Evolutionary conservation across 2,113 vertebrate species (phyloP).

Genomic region (Elanoides forficatus): DNA sequence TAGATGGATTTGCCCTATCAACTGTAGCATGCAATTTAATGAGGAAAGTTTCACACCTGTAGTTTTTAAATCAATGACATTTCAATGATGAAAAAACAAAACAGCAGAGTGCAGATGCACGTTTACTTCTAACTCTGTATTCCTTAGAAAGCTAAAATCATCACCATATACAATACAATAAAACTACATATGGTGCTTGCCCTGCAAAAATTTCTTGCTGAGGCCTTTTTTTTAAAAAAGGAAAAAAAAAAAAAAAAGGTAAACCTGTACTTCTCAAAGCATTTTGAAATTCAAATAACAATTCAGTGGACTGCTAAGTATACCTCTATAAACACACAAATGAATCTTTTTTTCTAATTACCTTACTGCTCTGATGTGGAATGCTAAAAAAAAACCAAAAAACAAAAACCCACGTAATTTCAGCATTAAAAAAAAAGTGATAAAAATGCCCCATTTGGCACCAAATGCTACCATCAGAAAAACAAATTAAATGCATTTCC

Average conservation of each 20-base stretch:
- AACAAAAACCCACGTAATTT: background rate
- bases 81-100: background rate
- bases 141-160: conserved; percentile 11
- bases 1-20: conserved; percentile 21
- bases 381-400: background rate
- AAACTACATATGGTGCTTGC: background rate
- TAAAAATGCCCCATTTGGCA: conserved; percentile 58
- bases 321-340: background rate
- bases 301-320: background rate
- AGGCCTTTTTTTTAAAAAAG: background rate
- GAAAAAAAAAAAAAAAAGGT: background rate
- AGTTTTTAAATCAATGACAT: conserved; percentile 37
- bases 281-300: conserved; percentile 7
- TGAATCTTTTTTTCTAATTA: conserved; percentile 36
- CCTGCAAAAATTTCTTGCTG: background rate
- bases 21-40: conserved; percentile 3
- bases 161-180: background rate
- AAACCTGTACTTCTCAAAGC: background rate
- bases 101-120: background rate
- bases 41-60: conserved; percentile 18
- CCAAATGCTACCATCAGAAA: conserved; percentile 49
- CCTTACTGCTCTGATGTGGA: background rate
- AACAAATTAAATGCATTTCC: conserved; percentile 18
- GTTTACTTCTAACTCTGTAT: background rate
- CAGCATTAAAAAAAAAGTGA: conserved; percentile 28